Evolutionary conservation across 2,797 vertebrate species (phyloP).

Genomic region (Hypotaenidia okinawae): DNA sequence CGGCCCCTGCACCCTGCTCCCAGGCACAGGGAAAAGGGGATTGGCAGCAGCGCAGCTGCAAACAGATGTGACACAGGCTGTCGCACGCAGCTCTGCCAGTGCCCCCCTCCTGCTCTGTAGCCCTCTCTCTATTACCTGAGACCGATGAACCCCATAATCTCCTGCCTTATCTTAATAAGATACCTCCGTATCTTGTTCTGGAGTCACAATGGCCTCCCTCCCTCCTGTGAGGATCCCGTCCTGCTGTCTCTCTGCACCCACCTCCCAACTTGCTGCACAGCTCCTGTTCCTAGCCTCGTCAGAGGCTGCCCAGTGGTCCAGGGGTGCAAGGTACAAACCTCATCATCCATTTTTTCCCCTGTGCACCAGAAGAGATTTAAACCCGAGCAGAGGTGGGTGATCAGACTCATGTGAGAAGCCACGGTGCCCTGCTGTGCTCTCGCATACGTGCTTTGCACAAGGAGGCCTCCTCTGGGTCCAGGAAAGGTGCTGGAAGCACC

Average conservation of each 20-base stretch:
- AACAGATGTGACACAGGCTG: background rate
- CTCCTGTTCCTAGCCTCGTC: background rate
- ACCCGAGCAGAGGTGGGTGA: background rate
- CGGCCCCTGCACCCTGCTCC: background rate
- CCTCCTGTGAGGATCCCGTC: background rate
- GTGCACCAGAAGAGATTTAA: background rate
- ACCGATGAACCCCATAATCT: background rate
- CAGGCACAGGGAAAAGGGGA: background rate
- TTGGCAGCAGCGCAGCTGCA: background rate
- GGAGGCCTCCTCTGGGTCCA: background rate
- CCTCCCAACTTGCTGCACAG: background rate
- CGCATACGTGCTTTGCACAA: background rate
- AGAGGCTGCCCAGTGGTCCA: background rate
- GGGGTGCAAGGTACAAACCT: background rate
- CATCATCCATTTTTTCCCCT: background rate
- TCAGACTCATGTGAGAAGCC: accelerated
- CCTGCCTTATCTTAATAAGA: background rate
- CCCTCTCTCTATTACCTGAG: background rate
- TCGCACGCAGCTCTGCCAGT: background rate
- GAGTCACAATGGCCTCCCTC: background rate
- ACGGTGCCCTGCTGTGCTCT: background rate
- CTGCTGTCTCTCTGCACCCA: background rate
- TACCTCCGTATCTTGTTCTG: background rate
- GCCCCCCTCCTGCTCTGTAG: background rate
- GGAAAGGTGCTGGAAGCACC: background rate